These are phyloP conservation scores for Stramonita haemastoma DNA, from an alignment of 2,888 invertebrate species.

Conservation along the genomic window DNA sequence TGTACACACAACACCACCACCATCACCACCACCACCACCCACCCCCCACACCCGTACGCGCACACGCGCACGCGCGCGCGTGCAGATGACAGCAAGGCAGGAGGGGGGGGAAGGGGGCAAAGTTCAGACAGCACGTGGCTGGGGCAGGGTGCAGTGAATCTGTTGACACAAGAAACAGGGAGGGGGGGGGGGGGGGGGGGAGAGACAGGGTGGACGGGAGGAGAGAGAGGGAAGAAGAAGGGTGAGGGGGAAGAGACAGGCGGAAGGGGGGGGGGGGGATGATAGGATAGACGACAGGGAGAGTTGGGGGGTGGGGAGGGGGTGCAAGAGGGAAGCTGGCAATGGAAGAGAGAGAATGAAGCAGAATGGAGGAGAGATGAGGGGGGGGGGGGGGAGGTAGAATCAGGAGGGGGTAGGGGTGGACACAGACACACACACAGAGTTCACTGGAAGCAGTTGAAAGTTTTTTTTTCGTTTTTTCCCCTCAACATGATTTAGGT, in stretches of 20 bases:
- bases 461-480: no score
- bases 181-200: no score
- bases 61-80: background rate
- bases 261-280: background rate
- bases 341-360: background rate
- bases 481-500: no score
- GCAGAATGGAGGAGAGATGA: background rate
- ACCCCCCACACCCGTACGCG: no score
- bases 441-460: background rate
- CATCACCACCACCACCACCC: background rate
- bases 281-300: background rate
- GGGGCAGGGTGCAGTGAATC: no score
- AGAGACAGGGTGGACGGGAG: no score
- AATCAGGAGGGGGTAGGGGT: background rate
- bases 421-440: constrained; percentile 4
- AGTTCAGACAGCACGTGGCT: no score
- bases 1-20: background rate
- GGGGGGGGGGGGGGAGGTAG: background rate
- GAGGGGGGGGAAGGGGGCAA: no score
- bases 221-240: no score
- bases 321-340: background rate
- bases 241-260: no score
- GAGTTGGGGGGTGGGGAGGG: background rate
- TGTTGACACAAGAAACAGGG: no score
- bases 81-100: background rate